Evolutionary conservation across 2,113 vertebrate species (phyloP), one percentile per base, ranked within the genome.

Genomic region (Cyprinodon tularosa): DNA sequence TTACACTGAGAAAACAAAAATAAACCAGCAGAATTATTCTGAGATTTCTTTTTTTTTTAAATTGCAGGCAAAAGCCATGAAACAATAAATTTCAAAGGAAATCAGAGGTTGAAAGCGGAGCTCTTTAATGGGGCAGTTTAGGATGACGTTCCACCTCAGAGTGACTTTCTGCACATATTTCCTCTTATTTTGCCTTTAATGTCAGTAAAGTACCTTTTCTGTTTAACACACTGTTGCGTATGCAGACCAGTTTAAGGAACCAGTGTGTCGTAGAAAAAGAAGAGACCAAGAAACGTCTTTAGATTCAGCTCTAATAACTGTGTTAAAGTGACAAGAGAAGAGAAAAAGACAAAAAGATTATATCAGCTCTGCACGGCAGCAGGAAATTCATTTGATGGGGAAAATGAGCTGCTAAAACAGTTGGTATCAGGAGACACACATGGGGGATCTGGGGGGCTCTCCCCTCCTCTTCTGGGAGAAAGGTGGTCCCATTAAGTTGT

Each of bases 401-500:
- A 42, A 37, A 71, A 70, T 68, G 44, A 15, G 22, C 66, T 14
- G 59, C 11, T 12, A 47, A 14, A 80, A 57, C 50, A 20, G 50
- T 78, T 40, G 48, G 45, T 60, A 73, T 83, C 66, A 84, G 78
- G 74, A 69, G 81, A 79, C 77, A 77, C 82, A 73, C 62, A 61
- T n/a, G 79, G 67, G 39, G 73, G 53, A 64, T 39, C 12, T 4
- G 53, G 48, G 68, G 61, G 85, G 10, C 36, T 80, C 68, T 80
- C 71, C 45, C 84, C 82, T 67, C 76, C 69, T 80, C 77, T 86
- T 88, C 78, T 9, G 85, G 86, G 74, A 85, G 44, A 72, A 86
- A 73, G 86, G 86, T 89, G 90, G 91, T 90, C 88, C 78, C 69
- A 77, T 82, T 74, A 68, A 78, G 70, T 83, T 83, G 70, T 87